These are phyloP conservation scores for Yoshiicerus persimilis DNA, from an alignment of 1,140 invertebrate genomes.

Conservation along the genomic window DNA sequence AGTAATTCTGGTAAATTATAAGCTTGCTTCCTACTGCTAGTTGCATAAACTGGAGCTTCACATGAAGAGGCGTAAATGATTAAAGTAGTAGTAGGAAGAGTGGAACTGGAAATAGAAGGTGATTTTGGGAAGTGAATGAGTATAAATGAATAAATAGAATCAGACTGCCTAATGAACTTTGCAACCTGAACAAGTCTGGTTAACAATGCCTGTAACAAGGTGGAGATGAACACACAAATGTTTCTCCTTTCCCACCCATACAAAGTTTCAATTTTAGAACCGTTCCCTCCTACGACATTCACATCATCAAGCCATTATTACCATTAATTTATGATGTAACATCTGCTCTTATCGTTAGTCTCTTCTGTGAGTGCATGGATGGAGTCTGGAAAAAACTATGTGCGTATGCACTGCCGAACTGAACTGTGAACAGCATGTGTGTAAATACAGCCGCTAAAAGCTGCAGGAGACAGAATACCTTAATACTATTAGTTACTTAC, in stretches of 20 bases:
- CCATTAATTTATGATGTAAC: slow-evolving; percentile 1
- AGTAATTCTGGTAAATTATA: too few species aligned
- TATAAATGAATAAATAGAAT: neutral
- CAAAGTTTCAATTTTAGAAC: neutral
- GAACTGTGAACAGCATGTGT: neutral
- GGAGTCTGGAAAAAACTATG: neutral
- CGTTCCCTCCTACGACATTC: neutral
- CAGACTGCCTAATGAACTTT: neutral
- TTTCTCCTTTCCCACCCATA: neutral
- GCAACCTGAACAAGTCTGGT: neutral
- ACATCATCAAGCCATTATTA: neutral
- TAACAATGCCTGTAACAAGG: neutral
- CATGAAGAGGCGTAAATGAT: too few species aligned
- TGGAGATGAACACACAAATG: neutral
- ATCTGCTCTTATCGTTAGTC: neutral
- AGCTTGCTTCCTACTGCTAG: too few species aligned
- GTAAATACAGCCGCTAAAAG: neutral
- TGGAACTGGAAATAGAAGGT: too few species aligned
- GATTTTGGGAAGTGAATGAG: neutral
- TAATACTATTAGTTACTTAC: neutral
- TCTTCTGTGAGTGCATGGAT: neutral
- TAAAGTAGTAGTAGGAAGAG: neutral
- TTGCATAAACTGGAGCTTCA: too few species aligned
- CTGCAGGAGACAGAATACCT: neutral
- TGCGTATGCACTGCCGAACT: too few species aligned